A percentile compares a stretch with the other conserved stretches of the same genome.
Evolutionary conservation across 2,797 vertebrate species (phyloP).

Genomic region (Myotis findleyi): DNA sequence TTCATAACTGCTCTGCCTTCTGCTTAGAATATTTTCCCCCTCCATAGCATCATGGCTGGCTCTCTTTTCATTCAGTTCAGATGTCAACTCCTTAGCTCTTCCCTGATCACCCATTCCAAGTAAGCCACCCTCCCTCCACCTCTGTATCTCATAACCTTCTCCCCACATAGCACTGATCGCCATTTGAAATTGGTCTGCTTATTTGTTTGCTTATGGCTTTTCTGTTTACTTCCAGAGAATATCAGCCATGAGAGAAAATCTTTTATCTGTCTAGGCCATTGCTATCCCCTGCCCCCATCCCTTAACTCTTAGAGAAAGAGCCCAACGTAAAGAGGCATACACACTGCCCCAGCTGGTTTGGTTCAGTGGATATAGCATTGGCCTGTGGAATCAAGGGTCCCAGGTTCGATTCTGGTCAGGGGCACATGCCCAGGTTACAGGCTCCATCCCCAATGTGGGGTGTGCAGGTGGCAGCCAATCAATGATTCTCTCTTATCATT

Average conservation of each 20-base stretch:
- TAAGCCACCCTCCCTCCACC: neutral
- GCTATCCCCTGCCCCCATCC: neutral
- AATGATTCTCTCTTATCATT: too few species aligned
- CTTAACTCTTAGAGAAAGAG: neutral
- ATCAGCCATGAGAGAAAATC: neutral
- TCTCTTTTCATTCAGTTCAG: neutral
- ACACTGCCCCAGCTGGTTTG: neutral
- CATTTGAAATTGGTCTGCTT: neutral
- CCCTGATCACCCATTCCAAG: neutral
- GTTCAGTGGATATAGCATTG: too few species aligned
- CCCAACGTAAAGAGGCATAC: neutral
- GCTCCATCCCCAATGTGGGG: too few species aligned
- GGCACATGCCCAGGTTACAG: too few species aligned
- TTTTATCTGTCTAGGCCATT: neutral
- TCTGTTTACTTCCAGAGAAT: neutral
- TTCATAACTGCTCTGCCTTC: neutral
- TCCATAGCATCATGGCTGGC: neutral
- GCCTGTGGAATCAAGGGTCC: too few species aligned
- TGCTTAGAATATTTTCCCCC: neutral
- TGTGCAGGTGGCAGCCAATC: too few species aligned
- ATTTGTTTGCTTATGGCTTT: neutral
- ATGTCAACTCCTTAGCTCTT: neutral
- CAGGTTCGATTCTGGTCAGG: too few species aligned
- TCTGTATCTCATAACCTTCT: neutral
- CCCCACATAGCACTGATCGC: neutral